These are phyloP conservation scores for Bhutanitis thaidina DNA, from an alignment of 2,888 invertebrate genomes.

Conservation along the genomic window DNA sequence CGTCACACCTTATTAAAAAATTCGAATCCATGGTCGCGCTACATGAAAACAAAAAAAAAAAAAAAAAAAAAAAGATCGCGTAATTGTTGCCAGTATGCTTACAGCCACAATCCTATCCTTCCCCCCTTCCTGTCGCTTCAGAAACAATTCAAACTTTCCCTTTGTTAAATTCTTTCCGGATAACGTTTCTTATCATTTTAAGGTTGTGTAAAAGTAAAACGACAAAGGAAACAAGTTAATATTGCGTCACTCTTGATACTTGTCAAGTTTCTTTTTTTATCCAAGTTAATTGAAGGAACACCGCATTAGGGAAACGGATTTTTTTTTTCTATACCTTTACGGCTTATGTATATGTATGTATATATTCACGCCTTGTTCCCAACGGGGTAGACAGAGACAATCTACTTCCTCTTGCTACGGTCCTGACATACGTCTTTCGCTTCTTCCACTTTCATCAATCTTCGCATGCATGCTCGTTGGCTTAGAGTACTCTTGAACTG, in stretches of 20 bases:
- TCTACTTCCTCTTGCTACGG: too few species aligned
- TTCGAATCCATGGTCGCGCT: neutral
- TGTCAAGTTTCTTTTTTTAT: neutral
- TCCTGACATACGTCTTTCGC: too few species aligned
- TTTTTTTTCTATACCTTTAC: too few species aligned
- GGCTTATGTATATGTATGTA: too few species aligned
- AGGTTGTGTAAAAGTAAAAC: neutral
- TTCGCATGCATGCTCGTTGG: too few species aligned
- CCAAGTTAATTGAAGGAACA: too few species aligned
- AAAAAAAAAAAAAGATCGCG: conserved; percentile 1
- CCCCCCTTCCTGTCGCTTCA: conserved; percentile 7
- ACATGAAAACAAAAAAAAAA: neutral
- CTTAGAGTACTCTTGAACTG: too few species aligned
- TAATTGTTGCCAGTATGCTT: conserved; percentile 12
- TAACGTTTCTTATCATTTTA: neutral
- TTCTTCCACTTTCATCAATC: too few species aligned
- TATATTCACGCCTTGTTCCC: too few species aligned
- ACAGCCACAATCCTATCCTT: conserved; percentile 10
- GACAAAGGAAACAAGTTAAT: conserved; percentile 10
- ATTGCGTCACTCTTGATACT: conserved; percentile 3
- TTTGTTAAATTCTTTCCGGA: conserved; percentile 12
- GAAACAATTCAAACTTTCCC: conserved; percentile 15
- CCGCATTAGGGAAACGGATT: too few species aligned
- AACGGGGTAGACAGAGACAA: too few species aligned
- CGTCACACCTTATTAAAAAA: neutral